Evolutionary conservation across 2,888 invertebrate species (phyloP), one percentile per base, ranked within the genome.

Genomic region (Acleris sparsana): DNA sequence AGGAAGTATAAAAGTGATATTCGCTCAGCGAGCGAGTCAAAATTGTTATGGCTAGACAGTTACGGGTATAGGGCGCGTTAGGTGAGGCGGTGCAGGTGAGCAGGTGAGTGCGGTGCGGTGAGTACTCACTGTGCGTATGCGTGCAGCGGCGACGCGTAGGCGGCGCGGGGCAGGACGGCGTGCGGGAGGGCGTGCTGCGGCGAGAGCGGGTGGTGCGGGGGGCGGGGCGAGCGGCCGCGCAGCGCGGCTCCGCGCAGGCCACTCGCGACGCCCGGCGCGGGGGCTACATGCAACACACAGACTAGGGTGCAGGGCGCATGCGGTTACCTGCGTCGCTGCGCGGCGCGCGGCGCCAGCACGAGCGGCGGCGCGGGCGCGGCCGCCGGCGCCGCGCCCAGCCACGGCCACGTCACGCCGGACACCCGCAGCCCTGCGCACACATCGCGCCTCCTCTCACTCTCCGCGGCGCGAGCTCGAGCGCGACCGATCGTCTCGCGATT

Each of bases 71-170:
- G 18, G 33, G 18, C 7, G n/a, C 17, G 53, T 33, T 29, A 11
- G 53, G 53, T 20, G 7, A 5, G 53, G 39, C 16, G 16, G 61
- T 52, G 67, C 49, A 66, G 22, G 55, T 44, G 66, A 25, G 29
- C 29, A 29, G 29, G 29, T 29, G 29, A 5, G 53, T 51, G 69
- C 63, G 63, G 67, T 48, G 75, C 67, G 72, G 75, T 63, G 72
- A 85, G 87, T 95, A 97, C 97, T 96, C 95, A 97, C 97, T 96
- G 97, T 89, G 97, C 95, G 93, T 97, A 97, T 18, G 97, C 97
- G 94, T 97, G 97, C 91, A 96, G 93, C 86, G 96, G 96, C 86
- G 95, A 94, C 80, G 96, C 95, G 83, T 93, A 94, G 84, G 95
- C 95, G 76, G 95, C 94, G 96, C 96, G 83, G 80, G 84, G 85